Evolutionary conservation across 2,888 invertebrate genomes (phyloP), one percentile per base, ranked within the genome.

Genomic region (Nymphalis polychloros): DNA sequence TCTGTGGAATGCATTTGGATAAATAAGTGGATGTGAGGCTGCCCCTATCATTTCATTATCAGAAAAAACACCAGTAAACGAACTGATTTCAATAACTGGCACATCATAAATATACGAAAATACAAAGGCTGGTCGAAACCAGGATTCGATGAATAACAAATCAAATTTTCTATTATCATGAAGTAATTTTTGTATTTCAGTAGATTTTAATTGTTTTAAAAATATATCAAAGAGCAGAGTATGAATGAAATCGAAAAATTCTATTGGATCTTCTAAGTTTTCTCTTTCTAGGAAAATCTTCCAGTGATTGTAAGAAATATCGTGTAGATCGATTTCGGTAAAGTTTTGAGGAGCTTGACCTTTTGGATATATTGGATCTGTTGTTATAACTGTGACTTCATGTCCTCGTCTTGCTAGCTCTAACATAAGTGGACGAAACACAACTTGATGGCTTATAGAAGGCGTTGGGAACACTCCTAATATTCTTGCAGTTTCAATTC

Each of bases 81-180:
- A 81, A 68, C 79, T 84, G 0, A 84, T 63, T 49, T 72, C 70
- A 17, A 84, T 78, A 0, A 79, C 72, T 0, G 83, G 83, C 0
- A 71, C 78, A 57, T 83, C 78, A 35, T 73, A 81, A 0, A 79
- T 35, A 55, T 84, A 76, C 0, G 78, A 68, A 27, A 79, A 73
- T 0, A 68, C 72, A 16, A 81, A 65, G 0, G 77, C 63, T 7
- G 77, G 71, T 23, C 72, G 70, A 0, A 70, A 57, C 46, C 72
- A 72, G 1, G 78, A 75, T 76, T 84, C 84, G 5, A 73, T 63
- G 6, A 84, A 31, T 8, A 84, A 17, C 7, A 84, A 66, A 75
- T 84, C 83, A 72, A 81, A 84, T n/a, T 74, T 64, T 35, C 63
- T 57, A 50, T 64, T 63, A 48, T 69, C 59, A 10, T 53, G 63